Base-by-base conservation (phyloP, 2,113 vertebrate genomes). In the Sorex araneus region DNA sequence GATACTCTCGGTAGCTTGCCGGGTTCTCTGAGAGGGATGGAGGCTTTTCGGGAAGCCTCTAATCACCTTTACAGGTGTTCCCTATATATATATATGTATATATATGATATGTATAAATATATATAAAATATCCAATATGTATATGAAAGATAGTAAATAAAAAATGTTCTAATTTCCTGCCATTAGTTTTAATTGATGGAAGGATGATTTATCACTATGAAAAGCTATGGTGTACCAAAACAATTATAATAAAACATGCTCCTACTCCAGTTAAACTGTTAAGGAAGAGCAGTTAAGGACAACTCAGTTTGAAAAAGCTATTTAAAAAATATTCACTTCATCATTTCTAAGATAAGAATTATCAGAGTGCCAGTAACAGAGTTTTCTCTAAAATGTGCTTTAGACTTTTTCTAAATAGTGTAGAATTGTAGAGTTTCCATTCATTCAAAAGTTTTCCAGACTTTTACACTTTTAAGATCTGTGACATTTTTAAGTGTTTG, bases 391-490 rank as follows among this genome's bases (percentile, higher is more conserved):
- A 83, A 64, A 16, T 57, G 92, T 67, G 32, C 79, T 2, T 23
- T 19, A 60, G 5, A 60, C 19, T 92, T 92, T 28, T 80, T 79
- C 32, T 25, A 78, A 91, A 40, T 73, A 69, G 6, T 43, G 2
- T 57, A 18, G 70, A 82, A 40, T 67, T 50, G 27, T 64, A 23
- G 23, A 23, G 23, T 36, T 63, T 81, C 19, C n/a, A 16, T 34
- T 84, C 30, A 64, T n/a, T 87, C 30, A 25, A 57, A 85, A 64
- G 8, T 54, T 69, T 83, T 54, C 12, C 63, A 88, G 34, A 15
- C 40, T 79, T 94, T 82, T 84, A 76, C 28, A 95, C 36, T 40
- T 66, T 80, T 57, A 71, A 80, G 81, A 78, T 57, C 67, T 86
- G 10, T 80, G 67, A 2, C 40, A 9, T 78, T 91, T 86, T 84